Base-by-base conservation (phyloP, 2,113 vertebrate species). In the Caretta caretta region DNA sequence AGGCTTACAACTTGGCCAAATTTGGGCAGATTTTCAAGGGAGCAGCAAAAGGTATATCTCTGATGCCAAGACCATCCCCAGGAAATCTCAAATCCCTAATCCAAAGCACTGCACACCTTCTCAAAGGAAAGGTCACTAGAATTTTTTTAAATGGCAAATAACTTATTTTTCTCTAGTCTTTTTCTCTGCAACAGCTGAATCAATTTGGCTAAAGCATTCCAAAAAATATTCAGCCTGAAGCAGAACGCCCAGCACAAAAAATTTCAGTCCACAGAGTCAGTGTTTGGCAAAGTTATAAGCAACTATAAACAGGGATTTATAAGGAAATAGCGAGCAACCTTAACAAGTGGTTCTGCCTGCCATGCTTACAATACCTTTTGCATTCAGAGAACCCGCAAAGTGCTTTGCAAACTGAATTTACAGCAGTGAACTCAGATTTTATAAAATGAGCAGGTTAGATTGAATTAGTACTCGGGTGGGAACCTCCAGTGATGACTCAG, bases 41-140 rank as follows among this genome's bases (percentile, higher is more conserved):
- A 86, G 80, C 0, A 10, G 29, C 54, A 29, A 90, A 65, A 5
- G 65, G 2, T 3, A 22, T 3, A 29, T 8, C 42, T 90, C 12
- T 42, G 42, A 22, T 0, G 0, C 3, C 3, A 38, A 50, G 42
- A 89, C 51, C 29, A 35, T 22, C n/a, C 10, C 57, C 13, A 5
- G 53, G 51, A 51, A 42, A 27, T 57, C 31, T 0, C 13, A 10
- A 83, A 29, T 19, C n/a, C 90, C 82, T 78, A 38, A 27, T 85
- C 72, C 57, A 87, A 78, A 2, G 57, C 10, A 59, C 27, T 12
- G 12, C 25, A 29, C 25, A 50, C 9, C 12, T 42, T 79, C 69
- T 88, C 42, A 48, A 24, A 42, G 2, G 78, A 53, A 83, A 84
- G 35, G 51, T 51, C 6, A 7, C 49, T 24, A 3, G 1, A 12